Conservation (phyloP, 2,797 vertebrate genomes). For the Carcharodon carcharias region DNA sequence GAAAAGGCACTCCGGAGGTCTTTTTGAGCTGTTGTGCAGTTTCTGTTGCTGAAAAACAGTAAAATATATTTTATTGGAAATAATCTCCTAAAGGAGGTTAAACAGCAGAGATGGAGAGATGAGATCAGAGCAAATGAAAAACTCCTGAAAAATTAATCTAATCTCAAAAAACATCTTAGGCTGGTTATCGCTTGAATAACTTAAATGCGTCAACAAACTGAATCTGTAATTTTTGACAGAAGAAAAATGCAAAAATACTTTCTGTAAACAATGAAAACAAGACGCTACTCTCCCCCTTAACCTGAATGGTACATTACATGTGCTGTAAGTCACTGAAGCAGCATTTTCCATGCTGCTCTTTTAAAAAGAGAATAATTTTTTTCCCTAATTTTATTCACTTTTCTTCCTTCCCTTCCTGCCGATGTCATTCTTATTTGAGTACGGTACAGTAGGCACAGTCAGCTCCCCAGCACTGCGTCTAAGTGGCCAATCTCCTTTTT, state of each 20-base stretch:
- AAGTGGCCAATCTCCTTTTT: neutral
- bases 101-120: neutral
- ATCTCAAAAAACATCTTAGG: neutral
- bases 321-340: neutral
- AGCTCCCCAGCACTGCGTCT: neutral
- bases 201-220: neutral
- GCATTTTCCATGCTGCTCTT: neutral
- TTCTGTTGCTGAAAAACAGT: constrained; percentile 72
- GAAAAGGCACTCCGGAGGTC: constrained; percentile 91
- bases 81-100: neutral
- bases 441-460: neutral
- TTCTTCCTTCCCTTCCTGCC: neutral
- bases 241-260: neutral
- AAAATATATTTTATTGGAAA: neutral
- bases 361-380: neutral
- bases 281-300: neutral
- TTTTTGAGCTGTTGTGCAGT: constrained; percentile 95
- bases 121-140: neutral
- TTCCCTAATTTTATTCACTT: neutral
- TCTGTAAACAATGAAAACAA: neutral
- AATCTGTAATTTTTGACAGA: neutral
- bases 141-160: neutral
- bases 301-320: neutral
- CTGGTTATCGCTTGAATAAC: neutral
- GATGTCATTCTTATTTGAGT: neutral